A percentile compares a stretch with the other conserved stretches of the same genome.
These are phyloP conservation scores for Trichogramma dendrolimi DNA, from an alignment of 2,888 invertebrate genomes.

Conservation along the genomic window DNA sequence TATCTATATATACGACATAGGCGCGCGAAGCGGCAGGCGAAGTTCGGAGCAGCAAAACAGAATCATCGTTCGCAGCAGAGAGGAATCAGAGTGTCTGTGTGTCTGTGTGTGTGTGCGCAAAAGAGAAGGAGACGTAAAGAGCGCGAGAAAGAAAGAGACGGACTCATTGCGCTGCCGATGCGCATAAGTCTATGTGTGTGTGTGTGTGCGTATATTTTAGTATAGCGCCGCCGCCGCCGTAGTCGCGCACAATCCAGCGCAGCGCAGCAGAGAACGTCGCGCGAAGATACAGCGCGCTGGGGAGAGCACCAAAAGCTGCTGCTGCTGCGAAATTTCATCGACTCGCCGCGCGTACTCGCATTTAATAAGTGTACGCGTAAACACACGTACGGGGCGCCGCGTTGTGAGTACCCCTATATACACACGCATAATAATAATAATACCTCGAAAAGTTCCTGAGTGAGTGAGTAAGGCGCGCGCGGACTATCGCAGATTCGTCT, in stretches of 20 bases:
- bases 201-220: constrained; percentile 21
- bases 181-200: constrained; percentile 35
- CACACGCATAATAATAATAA: too few species aligned
- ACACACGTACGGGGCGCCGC: too few species aligned
- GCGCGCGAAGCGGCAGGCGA: not conserved
- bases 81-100: not conserved
- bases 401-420: too few species aligned
- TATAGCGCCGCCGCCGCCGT: constrained; percentile 7
- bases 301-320: constrained; percentile 11
- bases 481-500: too few species aligned
- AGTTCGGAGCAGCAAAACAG: too few species aligned
- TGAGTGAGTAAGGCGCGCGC: too few species aligned
- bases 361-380: too few species aligned
- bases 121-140: constrained; percentile 1
- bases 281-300: not conserved
- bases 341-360: constrained; percentile 3
- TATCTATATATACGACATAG: not conserved
- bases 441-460: too few species aligned
- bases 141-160: not conserved
- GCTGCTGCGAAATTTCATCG: not conserved
- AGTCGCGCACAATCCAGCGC: not conserved
- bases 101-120: not conserved
- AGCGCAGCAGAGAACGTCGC: not conserved
- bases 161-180: constrained; percentile 3
- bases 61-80: too few species aligned